Evolutionary conservation across 2,888 invertebrate species (phyloP), one percentile per base, ranked within the genome.

Genomic region (Steinernema scapterisci): DNA sequence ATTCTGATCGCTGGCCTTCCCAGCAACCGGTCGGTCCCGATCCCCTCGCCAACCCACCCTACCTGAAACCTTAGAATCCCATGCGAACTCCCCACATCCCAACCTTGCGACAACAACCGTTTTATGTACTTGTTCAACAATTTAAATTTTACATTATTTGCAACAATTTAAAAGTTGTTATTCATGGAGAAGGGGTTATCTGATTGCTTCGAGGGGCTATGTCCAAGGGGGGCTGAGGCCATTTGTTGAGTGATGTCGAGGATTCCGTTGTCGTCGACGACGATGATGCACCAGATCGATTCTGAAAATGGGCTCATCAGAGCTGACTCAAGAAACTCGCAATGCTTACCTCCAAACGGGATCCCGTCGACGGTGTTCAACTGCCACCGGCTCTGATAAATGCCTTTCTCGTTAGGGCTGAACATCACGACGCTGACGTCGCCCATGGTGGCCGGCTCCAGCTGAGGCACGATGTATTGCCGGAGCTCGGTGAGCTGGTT

Each of bases 341-440:
- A 38, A 38, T 6, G 3, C 52, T 21, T 90, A 95, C 95, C 95
- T 89, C 97, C 97, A 91, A 96, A 95, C 89, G 93, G 94, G 84
- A 93, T 92, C 78, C 95, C 95, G 84, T 92, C 92, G 48, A 93
- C 91, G 76, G 94, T 94, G 86, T 92, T 92, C 90, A 96, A 91
- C 86, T 95, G 92, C 92, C 95, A 97, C 90, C 93, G 93, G 82
- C 93, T 93, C 88, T 93, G 92, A 88, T 93, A 93, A 21, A 92
- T 91, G 13, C 94, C 94, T 51, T 92, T 90, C 75, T 89, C 88
- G 16, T 91, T 89, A 9, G 96, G 95, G 86, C 94, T 93, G 72
- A 91, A 91, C 90, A 95, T 92, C 84, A 93, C 92, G 78, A 95
- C 91, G 82, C 92, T 91, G 73, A 96, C 90, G 86, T 93, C 92